Conservation (phyloP, 2,113 vertebrate species). For the Dendropsophus ebraccatus region DNA sequence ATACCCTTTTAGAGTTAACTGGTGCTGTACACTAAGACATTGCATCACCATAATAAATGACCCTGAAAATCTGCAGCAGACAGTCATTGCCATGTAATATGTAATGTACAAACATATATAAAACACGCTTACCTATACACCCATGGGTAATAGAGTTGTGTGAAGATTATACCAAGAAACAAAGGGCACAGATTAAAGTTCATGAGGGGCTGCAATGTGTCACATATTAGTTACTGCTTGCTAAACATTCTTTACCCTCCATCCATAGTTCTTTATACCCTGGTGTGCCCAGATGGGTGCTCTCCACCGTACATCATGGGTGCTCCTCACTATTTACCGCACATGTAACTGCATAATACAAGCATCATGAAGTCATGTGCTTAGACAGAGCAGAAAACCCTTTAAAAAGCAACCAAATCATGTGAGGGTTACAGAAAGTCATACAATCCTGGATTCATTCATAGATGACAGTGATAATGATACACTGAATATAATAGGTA, state of each 20-base stretch:
- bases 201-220: constrained; percentile 8
- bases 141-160: not conserved
- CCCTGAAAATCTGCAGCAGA: not conserved
- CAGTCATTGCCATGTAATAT: not conserved
- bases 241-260: constrained; percentile 8
- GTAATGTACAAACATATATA: not conserved
- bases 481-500: not conserved
- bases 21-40: not conserved
- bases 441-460: not conserved
- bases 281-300: not conserved
- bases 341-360: not conserved
- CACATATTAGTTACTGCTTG: not conserved
- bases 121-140: not conserved
- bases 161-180: constrained; percentile 10
- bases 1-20: no score
- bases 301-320: not conserved
- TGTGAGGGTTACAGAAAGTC: no score
- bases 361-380: not conserved
- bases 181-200: constrained; percentile 36
- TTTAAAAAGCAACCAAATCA: not conserved
- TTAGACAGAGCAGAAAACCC: not conserved
- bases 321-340: not conserved
- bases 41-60: not conserved
- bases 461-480: not conserved
- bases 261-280: no score